A percentile compares a stretch with the other conserved stretches of the same genome.
phyloP scores from a whole-genome alignment of 2,797 vertebrate species.

The Euthynnus affinis region DNA sequence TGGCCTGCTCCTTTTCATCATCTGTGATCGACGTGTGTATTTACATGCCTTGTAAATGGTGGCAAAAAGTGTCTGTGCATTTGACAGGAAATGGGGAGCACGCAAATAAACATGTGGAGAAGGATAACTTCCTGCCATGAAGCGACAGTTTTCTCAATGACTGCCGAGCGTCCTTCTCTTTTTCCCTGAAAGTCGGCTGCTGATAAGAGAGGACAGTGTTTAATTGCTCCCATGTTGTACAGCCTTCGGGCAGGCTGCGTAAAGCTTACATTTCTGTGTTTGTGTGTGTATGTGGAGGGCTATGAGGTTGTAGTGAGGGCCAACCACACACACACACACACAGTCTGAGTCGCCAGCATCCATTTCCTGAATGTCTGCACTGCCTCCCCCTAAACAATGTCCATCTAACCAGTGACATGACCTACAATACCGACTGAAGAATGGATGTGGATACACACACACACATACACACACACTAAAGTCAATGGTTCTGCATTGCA shows the following conservation, averaged over 20 bases:
- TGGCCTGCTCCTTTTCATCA: constrained; percentile 35
- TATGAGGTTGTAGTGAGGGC: constrained; percentile 33
- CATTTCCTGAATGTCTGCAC: constrained; percentile 71
- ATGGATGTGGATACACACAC: constrained; percentile 21
- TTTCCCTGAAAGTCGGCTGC: constrained; percentile 54
- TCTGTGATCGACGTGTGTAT: constrained; percentile 48
- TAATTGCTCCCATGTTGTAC: constrained; percentile 76
- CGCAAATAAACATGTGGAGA: constrained; percentile 74
- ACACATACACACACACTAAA: constrained; percentile 29
- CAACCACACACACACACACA: constrained; percentile 23
- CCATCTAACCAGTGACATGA: constrained; percentile 52
- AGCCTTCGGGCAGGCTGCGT: constrained; percentile 45
- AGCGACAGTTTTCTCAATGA: constrained; percentile 45
- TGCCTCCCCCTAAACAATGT: constrained; percentile 65
- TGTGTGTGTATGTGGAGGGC: constrained; percentile 52
- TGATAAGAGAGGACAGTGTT: constrained; percentile 62
- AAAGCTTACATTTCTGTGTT: constrained; percentile 29
- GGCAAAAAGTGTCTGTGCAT: constrained; percentile 42
- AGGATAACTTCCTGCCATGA: constrained; percentile 73
- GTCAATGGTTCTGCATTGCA: constrained; percentile 40
- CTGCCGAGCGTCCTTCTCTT: constrained; percentile 9
- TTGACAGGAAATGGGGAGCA: constrained; percentile 77
- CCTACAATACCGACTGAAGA: constrained; percentile 60
- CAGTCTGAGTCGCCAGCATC: constrained; percentile 51
- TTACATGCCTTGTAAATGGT: constrained; percentile 37